Conservation (phyloP, 2,113 vertebrate genomes). For the Cyanocitta stelleri region DNA sequence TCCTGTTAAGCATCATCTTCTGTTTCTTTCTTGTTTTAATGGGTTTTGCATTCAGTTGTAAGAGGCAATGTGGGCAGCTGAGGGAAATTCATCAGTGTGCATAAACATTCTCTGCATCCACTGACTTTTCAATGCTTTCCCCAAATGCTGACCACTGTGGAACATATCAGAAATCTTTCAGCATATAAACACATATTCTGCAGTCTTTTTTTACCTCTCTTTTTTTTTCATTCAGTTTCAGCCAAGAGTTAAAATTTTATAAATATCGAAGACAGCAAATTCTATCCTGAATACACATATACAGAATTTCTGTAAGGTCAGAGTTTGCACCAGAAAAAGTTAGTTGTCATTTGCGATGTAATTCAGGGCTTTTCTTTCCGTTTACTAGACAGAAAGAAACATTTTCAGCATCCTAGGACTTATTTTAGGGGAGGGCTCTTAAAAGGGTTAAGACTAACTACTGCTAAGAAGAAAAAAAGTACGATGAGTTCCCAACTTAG, state of each 20-base stretch:
- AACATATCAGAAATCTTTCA: background rate
- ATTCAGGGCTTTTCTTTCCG: background rate
- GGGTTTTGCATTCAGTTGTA: background rate
- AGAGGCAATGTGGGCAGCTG: background rate
- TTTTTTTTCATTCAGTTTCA: background rate
- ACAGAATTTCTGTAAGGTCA: background rate
- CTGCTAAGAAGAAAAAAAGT: background rate
- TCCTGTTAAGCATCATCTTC: background rate
- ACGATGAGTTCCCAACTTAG: background rate
- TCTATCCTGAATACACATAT: background rate
- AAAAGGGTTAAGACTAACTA: background rate
- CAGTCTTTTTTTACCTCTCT: fast-evolving
- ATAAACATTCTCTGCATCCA: background rate
- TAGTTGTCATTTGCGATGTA: background rate
- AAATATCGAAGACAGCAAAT: background rate
- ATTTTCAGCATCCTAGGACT: background rate
- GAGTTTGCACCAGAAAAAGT: background rate
- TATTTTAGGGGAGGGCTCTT: background rate
- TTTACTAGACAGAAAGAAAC: background rate
- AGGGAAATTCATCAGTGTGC: background rate
- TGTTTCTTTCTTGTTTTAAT: background rate
- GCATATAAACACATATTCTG: background rate
- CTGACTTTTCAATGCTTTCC: background rate
- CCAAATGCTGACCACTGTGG: background rate
- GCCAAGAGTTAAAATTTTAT: background rate